Evolutionary conservation across 2,797 vertebrate species (phyloP).

Genomic region (Emydoidea blandingii): DNA sequence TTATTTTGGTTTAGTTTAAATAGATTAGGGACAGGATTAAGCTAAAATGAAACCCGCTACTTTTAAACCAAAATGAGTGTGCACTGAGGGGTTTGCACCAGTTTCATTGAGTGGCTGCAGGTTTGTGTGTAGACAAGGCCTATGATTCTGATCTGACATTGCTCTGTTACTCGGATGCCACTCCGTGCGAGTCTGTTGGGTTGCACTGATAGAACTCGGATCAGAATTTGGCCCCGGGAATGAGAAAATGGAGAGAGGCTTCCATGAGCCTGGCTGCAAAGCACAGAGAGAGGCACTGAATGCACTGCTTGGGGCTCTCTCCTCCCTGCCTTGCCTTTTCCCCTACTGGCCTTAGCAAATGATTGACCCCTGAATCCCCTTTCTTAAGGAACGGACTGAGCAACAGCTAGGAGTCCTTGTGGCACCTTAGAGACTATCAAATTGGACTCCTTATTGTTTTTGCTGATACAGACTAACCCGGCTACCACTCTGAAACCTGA

Average conservation of each 20-base stretch:
- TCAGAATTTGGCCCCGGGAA: neutral
- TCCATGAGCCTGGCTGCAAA: neutral
- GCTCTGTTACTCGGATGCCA: neutral
- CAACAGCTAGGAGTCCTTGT: too few species aligned
- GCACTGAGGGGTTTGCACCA: neutral
- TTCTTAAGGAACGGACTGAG: neutral
- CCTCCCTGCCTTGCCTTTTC: neutral
- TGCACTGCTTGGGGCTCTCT: neutral
- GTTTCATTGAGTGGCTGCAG: neutral
- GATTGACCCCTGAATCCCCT: rapidly evolving
- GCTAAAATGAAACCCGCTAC: neutral
- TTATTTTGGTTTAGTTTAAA: neutral
- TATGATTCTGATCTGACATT: neutral
- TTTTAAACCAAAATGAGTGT: neutral
- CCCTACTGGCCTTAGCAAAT: neutral
- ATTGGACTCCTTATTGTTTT: too few species aligned
- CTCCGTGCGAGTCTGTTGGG: neutral
- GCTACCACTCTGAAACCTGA: too few species aligned
- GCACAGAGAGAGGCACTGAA: neutral
- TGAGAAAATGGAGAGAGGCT: neutral
- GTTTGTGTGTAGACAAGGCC: neutral
- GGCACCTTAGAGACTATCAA: too few species aligned
- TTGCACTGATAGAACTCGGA: rapidly evolving
- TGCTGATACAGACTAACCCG: too few species aligned
- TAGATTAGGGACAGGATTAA: neutral